These are phyloP conservation scores for Drosophila kikkawai DNA, from an alignment of 1,140 invertebrate species.

Conservation along the genomic window DNA sequence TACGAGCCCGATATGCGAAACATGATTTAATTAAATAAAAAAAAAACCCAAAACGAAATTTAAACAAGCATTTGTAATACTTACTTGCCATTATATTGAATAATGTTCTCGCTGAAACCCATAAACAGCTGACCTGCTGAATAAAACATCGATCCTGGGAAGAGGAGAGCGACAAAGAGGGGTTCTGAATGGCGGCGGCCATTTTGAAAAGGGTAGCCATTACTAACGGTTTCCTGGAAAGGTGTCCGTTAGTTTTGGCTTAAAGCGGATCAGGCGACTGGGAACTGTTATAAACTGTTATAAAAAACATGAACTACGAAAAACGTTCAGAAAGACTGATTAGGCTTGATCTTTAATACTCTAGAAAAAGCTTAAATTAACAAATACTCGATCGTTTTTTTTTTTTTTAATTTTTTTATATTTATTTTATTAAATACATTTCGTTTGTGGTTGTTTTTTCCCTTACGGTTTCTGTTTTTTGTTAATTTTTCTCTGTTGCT, in stretches of 20 bases:
- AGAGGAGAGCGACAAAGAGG: no score
- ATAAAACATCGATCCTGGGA: no score
- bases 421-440: conserved; percentile 80
- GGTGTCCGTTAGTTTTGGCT: no score
- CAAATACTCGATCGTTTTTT: conserved; percentile 8
- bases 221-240: no score
- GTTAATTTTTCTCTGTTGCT: conserved; percentile 52
- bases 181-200: no score
- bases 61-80: background rate
- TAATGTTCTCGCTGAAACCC: background rate
- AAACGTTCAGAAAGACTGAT: no score
- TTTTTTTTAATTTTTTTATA: conserved; percentile 58
- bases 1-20: conserved; percentile 60
- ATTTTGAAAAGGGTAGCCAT: no score
- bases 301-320: no score
- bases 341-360: no score
- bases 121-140: no score
- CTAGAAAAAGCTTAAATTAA: conserved; percentile 2
- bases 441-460: conserved; percentile 41
- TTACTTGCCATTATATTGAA: background rate
- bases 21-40: conserved; percentile 62
- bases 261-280: no score
- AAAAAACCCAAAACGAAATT: conserved; percentile 6
- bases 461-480: conserved; percentile 47
- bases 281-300: no score